Conservation (phyloP, 2,113 vertebrate genomes). For the Ctenodactylus gundi region DNA sequence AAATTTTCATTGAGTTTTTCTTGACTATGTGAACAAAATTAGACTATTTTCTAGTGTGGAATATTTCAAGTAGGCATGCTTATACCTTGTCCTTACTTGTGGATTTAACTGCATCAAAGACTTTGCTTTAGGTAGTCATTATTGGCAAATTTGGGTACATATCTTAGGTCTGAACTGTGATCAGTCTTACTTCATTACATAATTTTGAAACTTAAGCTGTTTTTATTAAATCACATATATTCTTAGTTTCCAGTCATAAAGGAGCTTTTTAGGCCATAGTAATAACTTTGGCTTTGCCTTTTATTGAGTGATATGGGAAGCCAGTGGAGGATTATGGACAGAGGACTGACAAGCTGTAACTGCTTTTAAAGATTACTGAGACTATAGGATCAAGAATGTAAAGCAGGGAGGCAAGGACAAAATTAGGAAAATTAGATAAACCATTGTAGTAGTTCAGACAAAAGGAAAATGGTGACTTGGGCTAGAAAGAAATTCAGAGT, state of each 20-base stretch:
- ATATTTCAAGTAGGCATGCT: slow-evolving; percentile 18
- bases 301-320: background rate
- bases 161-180: background rate
- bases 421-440: slow-evolving; percentile 20
- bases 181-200: background rate
- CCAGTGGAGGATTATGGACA: background rate
- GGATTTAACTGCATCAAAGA: background rate
- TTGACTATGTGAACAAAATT: no score
- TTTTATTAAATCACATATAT: background rate
- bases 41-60: slow-evolving; percentile 19
- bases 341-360: background rate
- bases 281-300: background rate
- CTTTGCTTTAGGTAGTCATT: background rate
- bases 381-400: background rate
- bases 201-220: background rate
- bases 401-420: background rate
- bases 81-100: background rate
- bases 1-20: no score
- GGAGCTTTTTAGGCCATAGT: background rate
- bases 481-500: background rate
- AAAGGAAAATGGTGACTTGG: background rate
- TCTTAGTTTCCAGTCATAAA: background rate
- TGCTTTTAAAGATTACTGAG: slow-evolving; percentile 23
- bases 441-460: background rate
- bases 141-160: background rate